Conservation (phyloP, 2,113 vertebrate genomes). For the Cichladusa arquata region DNA sequence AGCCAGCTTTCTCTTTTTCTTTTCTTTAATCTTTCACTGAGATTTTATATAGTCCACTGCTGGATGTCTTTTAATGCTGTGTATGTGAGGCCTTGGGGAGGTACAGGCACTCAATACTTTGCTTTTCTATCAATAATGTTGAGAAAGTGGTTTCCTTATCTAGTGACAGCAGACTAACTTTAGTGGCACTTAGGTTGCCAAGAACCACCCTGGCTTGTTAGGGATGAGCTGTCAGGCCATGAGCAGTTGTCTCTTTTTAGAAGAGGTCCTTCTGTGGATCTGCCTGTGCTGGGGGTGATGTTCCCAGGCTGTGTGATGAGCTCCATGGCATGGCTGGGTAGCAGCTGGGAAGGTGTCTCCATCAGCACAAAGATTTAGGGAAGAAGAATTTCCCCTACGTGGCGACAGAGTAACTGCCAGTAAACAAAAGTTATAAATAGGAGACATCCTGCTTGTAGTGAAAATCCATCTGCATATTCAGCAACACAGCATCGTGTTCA, state of each 20-base stretch:
- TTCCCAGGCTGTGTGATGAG: neutral
- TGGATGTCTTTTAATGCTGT: neutral
- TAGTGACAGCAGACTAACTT: neutral
- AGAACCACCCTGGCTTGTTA: neutral
- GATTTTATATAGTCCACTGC: neutral
- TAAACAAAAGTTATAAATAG: neutral
- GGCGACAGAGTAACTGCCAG: neutral
- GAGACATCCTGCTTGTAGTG: neutral
- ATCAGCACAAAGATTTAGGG: neutral
- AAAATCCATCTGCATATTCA: neutral
- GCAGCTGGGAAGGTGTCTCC: neutral
- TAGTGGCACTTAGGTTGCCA: neutral
- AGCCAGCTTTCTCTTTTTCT: neutral
- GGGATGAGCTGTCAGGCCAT: neutral
- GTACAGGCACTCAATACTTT: neutral
- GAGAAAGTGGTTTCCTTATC: neutral
- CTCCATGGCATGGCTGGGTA: neutral
- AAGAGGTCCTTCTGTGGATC: neutral
- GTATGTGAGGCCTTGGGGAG: neutral
- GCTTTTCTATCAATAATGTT: neutral
- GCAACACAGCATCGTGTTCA: neutral
- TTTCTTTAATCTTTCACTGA: neutral
- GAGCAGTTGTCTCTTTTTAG: neutral
- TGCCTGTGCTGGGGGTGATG: fast-evolving
- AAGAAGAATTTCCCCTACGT: fast-evolving